phyloP scores from a whole-genome alignment of 2,113 vertebrate species.

The Murina feae region DNA sequence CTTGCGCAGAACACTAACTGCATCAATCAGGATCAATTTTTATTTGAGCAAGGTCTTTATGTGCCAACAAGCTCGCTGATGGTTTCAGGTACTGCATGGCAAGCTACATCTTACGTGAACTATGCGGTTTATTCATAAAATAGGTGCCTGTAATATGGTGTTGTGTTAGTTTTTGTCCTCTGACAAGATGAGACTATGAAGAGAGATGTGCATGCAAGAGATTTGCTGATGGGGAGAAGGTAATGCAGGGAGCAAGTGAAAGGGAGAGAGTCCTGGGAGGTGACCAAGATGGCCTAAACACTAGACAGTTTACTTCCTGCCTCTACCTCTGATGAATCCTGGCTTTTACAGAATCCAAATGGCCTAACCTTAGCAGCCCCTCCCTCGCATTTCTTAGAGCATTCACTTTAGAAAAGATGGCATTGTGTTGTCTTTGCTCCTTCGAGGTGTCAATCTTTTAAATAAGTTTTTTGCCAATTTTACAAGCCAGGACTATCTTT shows the following conservation, averaged over 20 bases:
- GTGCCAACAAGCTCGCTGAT: neutral
- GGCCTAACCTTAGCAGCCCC: neutral
- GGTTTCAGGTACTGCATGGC: neutral
- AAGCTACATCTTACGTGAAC: neutral
- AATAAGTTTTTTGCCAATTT: neutral
- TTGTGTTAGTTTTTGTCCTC: neutral
- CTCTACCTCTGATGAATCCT: rapidly evolving
- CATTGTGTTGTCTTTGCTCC: neutral
- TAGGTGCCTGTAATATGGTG: too few relatives aligned
- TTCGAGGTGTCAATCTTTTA: neutral
- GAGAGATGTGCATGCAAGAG: too few relatives aligned
- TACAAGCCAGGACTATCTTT: neutral
- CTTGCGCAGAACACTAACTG: neutral
- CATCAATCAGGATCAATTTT: neutral
- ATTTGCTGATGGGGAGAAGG: neutral
- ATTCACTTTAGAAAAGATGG: neutral
- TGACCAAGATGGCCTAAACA: neutral
- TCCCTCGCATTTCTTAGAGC: neutral
- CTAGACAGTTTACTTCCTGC: neutral
- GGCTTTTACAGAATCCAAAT: neutral
- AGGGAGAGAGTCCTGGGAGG: too few relatives aligned
- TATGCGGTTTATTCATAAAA: neutral
- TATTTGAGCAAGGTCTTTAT: neutral
- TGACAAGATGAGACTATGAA: neutral
- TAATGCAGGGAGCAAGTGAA: neutral